Evolutionary conservation across 2,113 vertebrate genomes (phyloP), one percentile per base, ranked within the genome.

Genomic region (Heliornis fulica): DNA sequence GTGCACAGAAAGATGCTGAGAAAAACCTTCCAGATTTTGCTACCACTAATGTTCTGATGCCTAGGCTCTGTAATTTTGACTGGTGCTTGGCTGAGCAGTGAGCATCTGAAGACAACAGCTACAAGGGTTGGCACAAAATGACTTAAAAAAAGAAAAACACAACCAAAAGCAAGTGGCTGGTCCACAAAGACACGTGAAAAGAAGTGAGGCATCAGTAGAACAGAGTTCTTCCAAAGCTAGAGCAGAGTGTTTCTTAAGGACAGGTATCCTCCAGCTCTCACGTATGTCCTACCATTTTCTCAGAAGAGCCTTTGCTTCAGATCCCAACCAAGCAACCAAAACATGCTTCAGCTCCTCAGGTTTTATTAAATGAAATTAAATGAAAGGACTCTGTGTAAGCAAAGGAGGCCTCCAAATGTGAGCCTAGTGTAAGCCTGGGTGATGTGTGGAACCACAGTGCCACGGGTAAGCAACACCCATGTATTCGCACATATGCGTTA

Each of bases 401-500:
- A 51, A 86, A 88, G 19, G 41, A 90, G 41, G 41, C 38, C 51
- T 90, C 75, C 66, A 66, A 93, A 71, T 5, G 8, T 3, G 7
- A 90, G 51, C 25, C 0, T 0, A 89, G 57, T n/a, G 25, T 11
- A 60, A 91, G 82, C 32, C 82, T 87, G 53, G 26, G 5, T 57
- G 38, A 8, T 2, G 40, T 23, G 61, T 56, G n/a, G 83, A 80
- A 74, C 46, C 53, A 13, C 41, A 38, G 68, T 78, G 71, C 64
- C 92, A 94, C 92, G 75, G 83, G 82, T 93, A 93, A 80, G 54
- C 63, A 43, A 85, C 45, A 13, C 59, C 82, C 79, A 14, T 53
- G 26, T 85, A 85, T 54, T 90, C 3, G 6, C 60, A 64, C 88
- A 95, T 85, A 81, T 78, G 90, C 71, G 46, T 88, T 94, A 94